Conservation (phyloP, 2,888 invertebrate species). For the Hirtodrosophila trivittata region DNA sequence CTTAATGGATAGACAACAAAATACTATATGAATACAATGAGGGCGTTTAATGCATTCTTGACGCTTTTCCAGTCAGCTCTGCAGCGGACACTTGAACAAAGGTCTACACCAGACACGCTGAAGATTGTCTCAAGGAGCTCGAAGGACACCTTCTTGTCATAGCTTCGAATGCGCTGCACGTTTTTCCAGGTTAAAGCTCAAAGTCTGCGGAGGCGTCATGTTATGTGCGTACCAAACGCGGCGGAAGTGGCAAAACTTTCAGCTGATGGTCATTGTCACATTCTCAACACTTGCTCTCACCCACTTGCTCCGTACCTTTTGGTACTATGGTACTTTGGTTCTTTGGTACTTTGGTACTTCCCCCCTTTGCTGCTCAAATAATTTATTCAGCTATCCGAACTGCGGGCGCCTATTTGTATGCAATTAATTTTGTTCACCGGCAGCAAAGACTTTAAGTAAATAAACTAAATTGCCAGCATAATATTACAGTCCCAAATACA, state of each 20-base stretch:
- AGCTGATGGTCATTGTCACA: constrained; percentile 41
- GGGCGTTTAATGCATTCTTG: neutral
- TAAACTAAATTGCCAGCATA: constrained; percentile 57
- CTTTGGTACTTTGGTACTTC: too few relatives aligned
- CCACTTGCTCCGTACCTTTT: neutral
- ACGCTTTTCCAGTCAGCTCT: neutral
- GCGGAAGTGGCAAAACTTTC: constrained; percentile 33
- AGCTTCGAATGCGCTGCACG: constrained; percentile 37
- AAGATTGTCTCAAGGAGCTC: constrained; percentile 26
- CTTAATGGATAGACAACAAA: too few relatives aligned
- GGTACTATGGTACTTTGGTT: too few relatives aligned
- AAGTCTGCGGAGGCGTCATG: neutral
- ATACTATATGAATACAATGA: neutral
- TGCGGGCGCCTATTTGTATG: constrained; percentile 65
- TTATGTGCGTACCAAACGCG: constrained; percentile 31
- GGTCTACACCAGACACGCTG: constrained; percentile 10
- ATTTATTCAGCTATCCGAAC: constrained; percentile 32
- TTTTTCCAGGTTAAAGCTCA: constrained; percentile 25
- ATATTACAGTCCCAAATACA: constrained; percentile 12
- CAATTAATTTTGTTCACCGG: constrained; percentile 64
- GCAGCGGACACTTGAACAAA: constrained; percentile 2
- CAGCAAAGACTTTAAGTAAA: constrained; percentile 53
- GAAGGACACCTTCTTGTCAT: constrained; percentile 3
- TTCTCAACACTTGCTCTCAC: constrained; percentile 2
- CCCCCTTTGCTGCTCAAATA: neutral